Evolutionary conservation across 2,888 invertebrate genomes (phyloP).

Genomic region (Mythimna pallens): DNA sequence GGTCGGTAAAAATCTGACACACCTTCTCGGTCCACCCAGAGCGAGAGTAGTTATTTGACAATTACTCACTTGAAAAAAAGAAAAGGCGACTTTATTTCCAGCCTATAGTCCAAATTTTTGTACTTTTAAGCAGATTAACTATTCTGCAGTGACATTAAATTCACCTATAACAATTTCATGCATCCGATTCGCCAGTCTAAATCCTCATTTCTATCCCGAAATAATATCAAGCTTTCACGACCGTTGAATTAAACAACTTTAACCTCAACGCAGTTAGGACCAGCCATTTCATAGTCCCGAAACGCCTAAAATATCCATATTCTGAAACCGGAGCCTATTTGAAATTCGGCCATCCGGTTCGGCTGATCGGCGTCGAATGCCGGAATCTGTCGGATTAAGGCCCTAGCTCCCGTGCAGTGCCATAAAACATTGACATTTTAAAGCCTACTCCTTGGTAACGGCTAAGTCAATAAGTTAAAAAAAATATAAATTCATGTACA

Average conservation of each 20-base stretch:
- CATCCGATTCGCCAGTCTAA: not conserved
- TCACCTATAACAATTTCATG: constrained; percentile 1
- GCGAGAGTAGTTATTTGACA: not conserved
- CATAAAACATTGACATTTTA: too few relatives aligned
- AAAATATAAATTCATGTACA: too few relatives aligned
- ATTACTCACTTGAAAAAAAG: not conserved
- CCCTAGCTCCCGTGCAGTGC: too few relatives aligned
- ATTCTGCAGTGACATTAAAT: not conserved
- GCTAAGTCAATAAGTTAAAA: too few relatives aligned
- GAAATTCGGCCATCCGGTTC: constrained; percentile 66
- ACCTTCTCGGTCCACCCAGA: not conserved
- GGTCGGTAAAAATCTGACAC: too few relatives aligned
- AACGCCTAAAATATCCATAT: constrained; percentile 60
- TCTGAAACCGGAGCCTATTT: constrained; percentile 64
- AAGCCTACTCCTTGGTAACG: too few relatives aligned
- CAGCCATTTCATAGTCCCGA: constrained; percentile 35
- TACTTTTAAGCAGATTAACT: not conserved
- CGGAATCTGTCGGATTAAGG: constrained; percentile 55
- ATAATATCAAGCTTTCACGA: constrained; percentile 21
- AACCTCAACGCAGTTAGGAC: constrained; percentile 23
- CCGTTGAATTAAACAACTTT: constrained; percentile 40
- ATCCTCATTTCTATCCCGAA: constrained; percentile 6
- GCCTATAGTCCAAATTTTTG: not conserved
- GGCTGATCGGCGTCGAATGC: constrained; percentile 67
- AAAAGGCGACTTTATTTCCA: not conserved